Evolutionary conservation across 2,797 vertebrate species (phyloP), one percentile per base, ranked within the genome.

Genomic region (Tachyglossus aculeatus): DNA sequence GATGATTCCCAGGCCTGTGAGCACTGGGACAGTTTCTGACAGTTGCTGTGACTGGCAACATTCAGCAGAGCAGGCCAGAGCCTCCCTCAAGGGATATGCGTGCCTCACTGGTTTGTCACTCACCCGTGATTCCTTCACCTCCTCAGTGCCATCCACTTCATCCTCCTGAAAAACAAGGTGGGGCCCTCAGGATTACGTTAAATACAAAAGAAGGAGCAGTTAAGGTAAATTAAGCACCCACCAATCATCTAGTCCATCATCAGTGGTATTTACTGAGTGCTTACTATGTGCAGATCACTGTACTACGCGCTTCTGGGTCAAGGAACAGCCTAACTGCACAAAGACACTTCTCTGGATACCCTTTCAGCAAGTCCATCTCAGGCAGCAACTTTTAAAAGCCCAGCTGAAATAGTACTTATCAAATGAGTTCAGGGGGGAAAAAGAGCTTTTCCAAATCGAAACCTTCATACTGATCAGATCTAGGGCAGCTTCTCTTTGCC

Each of bases 81-180:
- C n/a, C n/a, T n/a, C n/a, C 36, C 37, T 15, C 9, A 25, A 38
- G 32, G 32, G 13, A 60, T 11, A 31, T 18, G 38, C 14, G n/a
- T 52, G 38, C 14, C 22, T 52, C 60, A 11, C 6, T 4, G 24
- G 22, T 15, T 12, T 9, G 50, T 52, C 74, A 82, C 91, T 92
- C 63, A 93, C 92, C 86, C 78, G 64, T 6, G 69, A 37, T 40
- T 86, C 77, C 67, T 86, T 92, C 68, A 67, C 70, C 14, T 90
- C 91, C 62, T 91, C 92, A 0, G 82, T 86, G 52, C 54, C 90
- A 68, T 90, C 90, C 32, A 87, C 67, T 43, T 91, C 92, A 34
- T 92, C 92, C 18, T 88, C 90, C 92, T 93, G 81, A 21, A 56
- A 82, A 61, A 62, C 55, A 81, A 82, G n/a, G 21, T 34, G 25